Evolutionary conservation across 2,888 invertebrate genomes (phyloP), one percentile per base, ranked within the genome.

Genomic region (Polydrusus tereticollis): DNA sequence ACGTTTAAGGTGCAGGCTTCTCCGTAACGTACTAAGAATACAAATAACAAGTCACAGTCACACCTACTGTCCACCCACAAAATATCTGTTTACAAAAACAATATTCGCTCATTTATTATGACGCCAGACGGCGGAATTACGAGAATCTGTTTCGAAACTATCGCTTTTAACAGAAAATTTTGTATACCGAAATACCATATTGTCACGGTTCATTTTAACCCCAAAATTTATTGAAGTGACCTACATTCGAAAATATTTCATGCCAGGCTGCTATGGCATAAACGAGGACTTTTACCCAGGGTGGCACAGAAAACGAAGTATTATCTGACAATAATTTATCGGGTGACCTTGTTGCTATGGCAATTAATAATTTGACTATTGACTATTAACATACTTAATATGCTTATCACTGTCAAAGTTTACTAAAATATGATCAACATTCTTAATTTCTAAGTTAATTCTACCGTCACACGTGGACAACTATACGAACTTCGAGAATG

Each of bases 51-150:
- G 43, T 43, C 36, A 36, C 10, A 18, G 29, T 16, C 52, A 55
- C 52, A 55, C 52, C 52, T 29, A 52, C 29, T 7, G 14, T 8
- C 14, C 52, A 16, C 52, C 52, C 52, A 55, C 52, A 23, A 55
- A 55, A 16, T 55, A 10, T 8, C 1, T 55, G 52, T 55, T 55
- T 16, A 55, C 29, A 16, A 29, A 55, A 55, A 55, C 52, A 29
- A 55, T 47, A 55, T 55, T 55, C 52, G 29, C 52, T 29, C 29
- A 29, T 55, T 29, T 55, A 16, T 41, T 2, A 55, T 55, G 52
- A 55, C 52, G 52, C 14, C 10, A 55, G n/a, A n/a, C n/a, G n/a
- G n/a, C 4, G 8, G 16, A 55, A 29, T 29, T n/a, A n/a, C 14
- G 23, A 14, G 45, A 20, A 47, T 10, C 7, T 21, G 21, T 47